Evolutionary conservation across 2,797 vertebrate species (phyloP), one percentile per base, ranked within the genome.

Genomic region (Epinephelus malabaricus): DNA sequence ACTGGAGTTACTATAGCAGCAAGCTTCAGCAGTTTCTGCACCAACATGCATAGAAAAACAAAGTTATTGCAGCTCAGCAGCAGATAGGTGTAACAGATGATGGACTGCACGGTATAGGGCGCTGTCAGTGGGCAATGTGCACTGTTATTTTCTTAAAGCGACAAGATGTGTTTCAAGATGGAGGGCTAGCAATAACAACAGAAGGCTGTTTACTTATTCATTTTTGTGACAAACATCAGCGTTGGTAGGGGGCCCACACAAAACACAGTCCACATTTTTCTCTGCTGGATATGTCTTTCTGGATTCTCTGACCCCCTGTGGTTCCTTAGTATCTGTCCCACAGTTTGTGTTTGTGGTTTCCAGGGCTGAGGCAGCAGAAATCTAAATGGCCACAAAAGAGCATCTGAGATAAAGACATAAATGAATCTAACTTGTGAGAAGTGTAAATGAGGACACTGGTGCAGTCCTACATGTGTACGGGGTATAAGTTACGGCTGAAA

Each of bases 191-290:
- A 70, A 15, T 61, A 73, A n/a, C 73, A 73, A 61, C 69, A 62
- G 25, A 58, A 43, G n/a, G 21, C 40, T 76, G 27, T 79, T 84
- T 81, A 73, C 55, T 69, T 72, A 77, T 82, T 79, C 25, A 58
- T 84, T 74, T 83, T 79, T 64, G 47, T 82, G 75, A 77, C 49
- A 83, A 88, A 76, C 69, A 72, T 66, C 62, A 74, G 77, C 15
- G 5, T 38, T 15, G 58, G 61, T 43, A 62, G 62, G 61, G 45
- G 55, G 77, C n/a, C 50, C 50, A 46, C 53, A 76, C 56, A 75
- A 80, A 79, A 64, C 68, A 74, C 47, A 73, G 67, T n/a, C 45
- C 56, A 59, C 38, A 60, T 79, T 73, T 81, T 56, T 62, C 45
- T 68, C 65, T 15, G 50, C 34, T 69, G 61, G 64, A 65, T 51